Percentiles rank a stretch among this genome's conserved stretches.
phyloP scores from a whole-genome alignment of 2,797 vertebrate genomes.

The Benthosema pterotum region DNA sequence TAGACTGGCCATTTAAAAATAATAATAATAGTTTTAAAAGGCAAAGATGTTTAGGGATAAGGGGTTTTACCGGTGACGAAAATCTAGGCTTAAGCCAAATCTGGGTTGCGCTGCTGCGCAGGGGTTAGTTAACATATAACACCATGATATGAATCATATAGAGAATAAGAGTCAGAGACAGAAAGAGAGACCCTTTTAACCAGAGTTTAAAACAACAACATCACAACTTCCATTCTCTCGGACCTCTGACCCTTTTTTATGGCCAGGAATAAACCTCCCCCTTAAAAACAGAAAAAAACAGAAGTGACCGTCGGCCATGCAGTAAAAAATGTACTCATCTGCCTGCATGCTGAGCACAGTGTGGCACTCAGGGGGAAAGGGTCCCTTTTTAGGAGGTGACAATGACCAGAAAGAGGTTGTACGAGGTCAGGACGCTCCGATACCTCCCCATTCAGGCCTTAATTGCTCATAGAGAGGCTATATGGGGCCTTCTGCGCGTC shows the following conservation, averaged over 20 bases:
- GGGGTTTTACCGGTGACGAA: too few relatives aligned
- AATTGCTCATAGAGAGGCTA: slow-evolving; percentile 79
- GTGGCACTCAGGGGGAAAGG: slow-evolving; percentile 53
- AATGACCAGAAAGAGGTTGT: slow-evolving; percentile 73
- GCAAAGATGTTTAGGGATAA: too few relatives aligned
- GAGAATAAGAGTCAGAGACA: too few relatives aligned
- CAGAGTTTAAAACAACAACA: slow-evolving; percentile 4
- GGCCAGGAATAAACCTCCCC: slow-evolving; percentile 49
- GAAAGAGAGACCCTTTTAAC: too few relatives aligned
- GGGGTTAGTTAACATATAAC: too few relatives aligned
- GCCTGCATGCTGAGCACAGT: slow-evolving; percentile 28
- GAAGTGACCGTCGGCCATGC: slow-evolving; percentile 29
- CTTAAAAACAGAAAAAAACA: slow-evolving; percentile 15
- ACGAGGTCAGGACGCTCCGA: slow-evolving; percentile 77
- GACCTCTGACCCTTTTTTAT: slow-evolving; percentile 72
- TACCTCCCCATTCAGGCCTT: slow-evolving; percentile 78
- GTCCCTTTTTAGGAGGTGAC: slow-evolving; percentile 74
- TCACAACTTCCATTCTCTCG: slow-evolving; percentile 44
- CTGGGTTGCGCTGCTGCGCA: too few relatives aligned
- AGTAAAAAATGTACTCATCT: slow-evolving; percentile 52
- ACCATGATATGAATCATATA: too few relatives aligned
- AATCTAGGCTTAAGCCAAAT: too few relatives aligned
- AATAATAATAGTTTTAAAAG: too few relatives aligned
- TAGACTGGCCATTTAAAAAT: too few relatives aligned
- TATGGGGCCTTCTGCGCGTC: slow-evolving; percentile 75